A percentile compares a stretch with the other conserved stretches of the same genome.
These are phyloP conservation scores for Pygocentrus nattereri DNA, from an alignment of 2,797 vertebrate genomes.

Conservation along the genomic window DNA sequence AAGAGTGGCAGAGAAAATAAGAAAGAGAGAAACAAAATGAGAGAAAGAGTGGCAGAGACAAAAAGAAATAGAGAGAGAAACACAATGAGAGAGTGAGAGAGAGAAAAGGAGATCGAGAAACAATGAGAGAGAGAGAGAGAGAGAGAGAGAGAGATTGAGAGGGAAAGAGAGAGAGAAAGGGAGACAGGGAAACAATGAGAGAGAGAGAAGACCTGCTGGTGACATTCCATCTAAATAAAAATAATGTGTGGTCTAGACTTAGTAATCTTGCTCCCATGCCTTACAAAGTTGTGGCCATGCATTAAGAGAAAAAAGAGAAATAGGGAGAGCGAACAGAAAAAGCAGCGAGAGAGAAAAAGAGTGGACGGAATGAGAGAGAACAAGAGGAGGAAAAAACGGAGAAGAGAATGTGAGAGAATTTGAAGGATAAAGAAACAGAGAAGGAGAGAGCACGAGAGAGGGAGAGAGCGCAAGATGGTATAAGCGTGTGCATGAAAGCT, in stretches of 20 bases:
- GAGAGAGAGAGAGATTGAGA: not conserved
- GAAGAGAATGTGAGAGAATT: no score
- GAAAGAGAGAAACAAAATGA: not conserved
- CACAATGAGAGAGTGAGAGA: not conserved
- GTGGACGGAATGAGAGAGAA: not conserved
- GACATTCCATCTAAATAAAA: no score
- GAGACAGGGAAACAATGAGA: not conserved
- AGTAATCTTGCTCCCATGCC: no score
- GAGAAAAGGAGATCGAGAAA: not conserved
- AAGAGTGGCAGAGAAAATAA: not conserved
- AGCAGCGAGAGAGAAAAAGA: not conserved
- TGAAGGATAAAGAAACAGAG: not conserved
- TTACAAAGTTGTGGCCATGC: no score
- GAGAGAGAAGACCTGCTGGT: not conserved
- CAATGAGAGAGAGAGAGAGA: not conserved
- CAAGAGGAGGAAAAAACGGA: not conserved
- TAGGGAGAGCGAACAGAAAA: not conserved
- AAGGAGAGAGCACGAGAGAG: not conserved
- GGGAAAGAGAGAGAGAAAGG: no score
- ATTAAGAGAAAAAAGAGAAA: no score
- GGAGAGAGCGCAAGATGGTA: not conserved
- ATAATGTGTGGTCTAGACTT: no score
- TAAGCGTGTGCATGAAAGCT: slow-evolving; percentile 21
- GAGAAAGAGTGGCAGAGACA: slow-evolving; percentile 15
- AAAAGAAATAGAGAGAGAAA: not conserved